phyloP scores from a whole-genome alignment of 1,140 invertebrate genomes.

The Bombyx mori region DNA sequence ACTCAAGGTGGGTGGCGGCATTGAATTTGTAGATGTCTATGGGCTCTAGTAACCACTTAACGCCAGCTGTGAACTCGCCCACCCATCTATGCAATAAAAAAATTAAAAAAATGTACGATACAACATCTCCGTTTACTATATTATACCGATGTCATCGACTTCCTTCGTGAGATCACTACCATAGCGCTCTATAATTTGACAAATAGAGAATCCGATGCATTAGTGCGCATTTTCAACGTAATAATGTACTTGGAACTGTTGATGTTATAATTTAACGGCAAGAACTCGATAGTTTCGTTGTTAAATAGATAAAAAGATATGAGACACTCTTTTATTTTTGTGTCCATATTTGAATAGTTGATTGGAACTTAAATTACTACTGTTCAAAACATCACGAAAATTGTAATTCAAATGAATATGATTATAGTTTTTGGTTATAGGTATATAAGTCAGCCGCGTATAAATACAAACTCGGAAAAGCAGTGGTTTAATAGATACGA shows the following conservation, averaged over 20 bases:
- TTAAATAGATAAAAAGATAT: constrained; percentile 18
- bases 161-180: constrained; percentile 47
- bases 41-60: too few relatives aligned
- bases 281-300: constrained; percentile 35
- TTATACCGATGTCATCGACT: constrained; percentile 36
- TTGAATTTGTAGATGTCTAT: too few relatives aligned
- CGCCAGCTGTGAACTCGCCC: too few relatives aligned
- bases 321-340: constrained; percentile 17
- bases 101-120: too few relatives aligned
- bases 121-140: constrained; percentile 29
- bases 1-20: too few relatives aligned
- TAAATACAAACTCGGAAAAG: too few relatives aligned
- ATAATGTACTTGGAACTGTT: constrained; percentile 39
- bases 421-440: too few relatives aligned
- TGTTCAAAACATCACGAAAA: too few relatives aligned
- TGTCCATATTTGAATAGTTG: constrained; percentile 14
- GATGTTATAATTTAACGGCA: constrained; percentile 56
- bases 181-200: constrained; percentile 59
- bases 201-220: constrained; percentile 69
- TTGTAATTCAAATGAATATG: too few relatives aligned
- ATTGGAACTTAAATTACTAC: background rate
- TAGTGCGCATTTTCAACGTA: constrained; percentile 57
- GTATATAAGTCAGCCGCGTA: too few relatives aligned
- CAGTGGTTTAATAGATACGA: too few relatives aligned
- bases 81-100: too few relatives aligned